Conservation (phyloP, 2,888 invertebrate genomes). For the Lithophane semibrunnea region DNA sequence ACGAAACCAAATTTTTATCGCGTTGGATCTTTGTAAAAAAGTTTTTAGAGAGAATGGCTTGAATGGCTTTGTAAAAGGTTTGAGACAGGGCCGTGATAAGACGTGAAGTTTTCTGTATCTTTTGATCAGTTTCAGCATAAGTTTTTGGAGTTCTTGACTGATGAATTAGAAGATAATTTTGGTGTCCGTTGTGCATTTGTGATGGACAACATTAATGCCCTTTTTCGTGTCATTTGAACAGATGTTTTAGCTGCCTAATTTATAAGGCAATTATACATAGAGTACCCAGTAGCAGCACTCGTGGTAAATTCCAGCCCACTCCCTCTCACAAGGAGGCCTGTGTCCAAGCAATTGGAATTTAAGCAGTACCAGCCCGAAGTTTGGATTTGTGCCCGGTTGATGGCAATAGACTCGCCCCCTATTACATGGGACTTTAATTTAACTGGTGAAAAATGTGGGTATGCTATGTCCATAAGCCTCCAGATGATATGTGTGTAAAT, state of each 20-base stretch:
- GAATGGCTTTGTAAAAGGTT: conserved; percentile 64
- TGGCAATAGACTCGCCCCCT: too few relatives aligned
- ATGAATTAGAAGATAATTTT: conserved; percentile 23
- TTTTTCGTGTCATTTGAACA: neutral
- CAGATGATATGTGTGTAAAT: too few relatives aligned
- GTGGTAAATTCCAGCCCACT: too few relatives aligned
- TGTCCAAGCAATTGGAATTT: too few relatives aligned
- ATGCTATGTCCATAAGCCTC: too few relatives aligned
- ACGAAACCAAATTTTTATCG: conserved; percentile 63
- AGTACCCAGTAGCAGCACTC: too few relatives aligned
- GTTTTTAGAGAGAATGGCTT: conserved; percentile 55
- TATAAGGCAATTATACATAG: neutral
- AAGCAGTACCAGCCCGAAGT: too few relatives aligned
- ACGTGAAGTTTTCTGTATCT: conserved; percentile 56
- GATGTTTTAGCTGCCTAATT: neutral
- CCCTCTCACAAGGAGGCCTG: too few relatives aligned
- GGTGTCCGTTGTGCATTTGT: neutral
- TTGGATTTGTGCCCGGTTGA: too few relatives aligned
- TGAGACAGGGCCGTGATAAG: conserved; percentile 51
- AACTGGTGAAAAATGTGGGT: too few relatives aligned
- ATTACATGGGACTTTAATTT: too few relatives aligned
- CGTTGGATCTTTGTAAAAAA: conserved; percentile 61
- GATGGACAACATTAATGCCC: too few relatives aligned
- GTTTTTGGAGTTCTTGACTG: conserved; percentile 34
- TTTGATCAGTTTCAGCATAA: conserved; percentile 43